phyloP scores from a whole-genome alignment of 2,797 vertebrate species.

The Pipistrellus pipistrellus region DNA sequence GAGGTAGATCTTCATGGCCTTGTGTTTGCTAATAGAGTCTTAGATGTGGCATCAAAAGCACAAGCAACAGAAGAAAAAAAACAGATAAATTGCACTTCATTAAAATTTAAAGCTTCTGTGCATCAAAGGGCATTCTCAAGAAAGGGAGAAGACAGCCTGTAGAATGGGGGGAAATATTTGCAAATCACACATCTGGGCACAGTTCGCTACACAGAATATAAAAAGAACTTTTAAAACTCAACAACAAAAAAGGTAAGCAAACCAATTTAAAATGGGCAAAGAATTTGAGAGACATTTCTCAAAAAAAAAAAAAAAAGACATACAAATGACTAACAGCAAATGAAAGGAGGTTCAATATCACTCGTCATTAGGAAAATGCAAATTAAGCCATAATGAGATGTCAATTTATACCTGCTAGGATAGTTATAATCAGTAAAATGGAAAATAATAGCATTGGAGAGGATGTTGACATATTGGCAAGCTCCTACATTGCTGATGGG shows the following conservation, averaged over 20 bases:
- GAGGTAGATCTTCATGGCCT: neutral
- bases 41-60: neutral
- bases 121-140: neutral
- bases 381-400: neutral
- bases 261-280: neutral
- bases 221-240: slow-evolving; percentile 45
- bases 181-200: neutral
- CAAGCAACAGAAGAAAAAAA: neutral
- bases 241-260: neutral
- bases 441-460: neutral
- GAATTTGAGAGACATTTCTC: neutral
- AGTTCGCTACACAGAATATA: neutral
- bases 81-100: neutral
- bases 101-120: neutral
- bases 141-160: neutral
- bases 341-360: neutral
- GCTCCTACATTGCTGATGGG: neutral
- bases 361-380: neutral
- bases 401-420: neutral
- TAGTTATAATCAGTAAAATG: neutral
- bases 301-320: slow-evolving; percentile 3
- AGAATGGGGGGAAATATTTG: neutral
- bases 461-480: neutral
- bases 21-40: neutral
- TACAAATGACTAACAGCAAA: neutral